phyloP scores from a whole-genome alignment of 2,797 vertebrate genomes.

The Cryptoprocta ferox region DNA sequence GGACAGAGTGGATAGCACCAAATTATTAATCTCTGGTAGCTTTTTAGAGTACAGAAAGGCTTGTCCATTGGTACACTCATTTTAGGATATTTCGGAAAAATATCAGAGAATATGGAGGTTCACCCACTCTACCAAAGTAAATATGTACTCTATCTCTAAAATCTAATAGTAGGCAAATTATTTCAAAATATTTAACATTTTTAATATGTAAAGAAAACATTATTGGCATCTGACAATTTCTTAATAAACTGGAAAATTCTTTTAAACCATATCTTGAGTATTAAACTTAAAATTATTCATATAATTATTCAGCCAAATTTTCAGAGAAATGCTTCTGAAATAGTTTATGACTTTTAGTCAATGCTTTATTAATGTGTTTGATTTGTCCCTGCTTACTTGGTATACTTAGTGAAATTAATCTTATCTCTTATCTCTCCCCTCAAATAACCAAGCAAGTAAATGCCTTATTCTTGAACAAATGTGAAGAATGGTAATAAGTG shows the following conservation, averaged over 20 bases:
- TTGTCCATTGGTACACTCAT: background rate
- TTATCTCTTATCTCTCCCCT: background rate
- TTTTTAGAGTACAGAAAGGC: background rate
- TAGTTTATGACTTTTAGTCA: background rate
- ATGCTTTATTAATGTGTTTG: background rate
- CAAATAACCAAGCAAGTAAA: background rate
- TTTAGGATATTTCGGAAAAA: background rate
- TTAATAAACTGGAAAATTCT: background rate
- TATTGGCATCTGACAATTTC: background rate
- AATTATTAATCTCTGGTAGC: background rate
- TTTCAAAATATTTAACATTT: background rate
- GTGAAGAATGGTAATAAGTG: background rate
- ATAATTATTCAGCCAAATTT: background rate
- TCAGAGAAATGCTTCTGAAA: background rate
- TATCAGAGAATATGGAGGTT: background rate
- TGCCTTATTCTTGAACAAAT: background rate
- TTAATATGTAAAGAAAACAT: background rate
- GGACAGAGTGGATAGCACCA: background rate
- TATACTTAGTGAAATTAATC: background rate
- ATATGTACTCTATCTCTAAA: background rate
- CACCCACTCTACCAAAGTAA: background rate
- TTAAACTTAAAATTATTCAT: background rate
- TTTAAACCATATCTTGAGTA: background rate
- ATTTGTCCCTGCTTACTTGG: background rate
- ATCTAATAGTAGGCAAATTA: background rate